Base-by-base conservation (phyloP, 2,888 invertebrate genomes). In the Eilema griseolum region DNA sequence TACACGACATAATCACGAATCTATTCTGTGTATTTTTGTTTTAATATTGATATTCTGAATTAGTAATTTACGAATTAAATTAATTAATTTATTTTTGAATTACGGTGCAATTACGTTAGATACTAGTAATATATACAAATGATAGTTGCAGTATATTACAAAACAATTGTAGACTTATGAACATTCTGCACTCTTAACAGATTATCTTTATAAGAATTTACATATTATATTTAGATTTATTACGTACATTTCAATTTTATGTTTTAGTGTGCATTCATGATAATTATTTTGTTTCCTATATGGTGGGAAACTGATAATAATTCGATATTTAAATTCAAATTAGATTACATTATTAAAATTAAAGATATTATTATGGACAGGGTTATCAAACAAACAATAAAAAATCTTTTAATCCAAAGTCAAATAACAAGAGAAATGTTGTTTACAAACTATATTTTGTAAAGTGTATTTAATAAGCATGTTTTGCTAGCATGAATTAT, bases 231-330 rank as follows among this genome's bases (percentile, higher is more conserved):
- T 5, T 52, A 10, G n/a, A 52, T 52, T 52, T n/a, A n/a, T 52
- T 52, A 10, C 52, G n/a, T 10, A 52, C 20, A 52, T 52, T 52
- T 20, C 20, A 52, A n/a, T 52, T 46, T 16, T 46, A 46, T 46
- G 20, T 46, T 20, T 20, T 46, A 46, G 8, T 52, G n/a, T 52
- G n/a, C 52, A 52, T 3, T 8, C 8, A 20, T n/a, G n/a, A 5
- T 46, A 20, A 20, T 46, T 52, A 52, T 52, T 52, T 52, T 3
- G n/a, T 20, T 52, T 52, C 52, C 52, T 52, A n/a, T 52, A 52
- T 52, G 52, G 52, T 52, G 52, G 52, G 52, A 52, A 52, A 52
- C 52, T 52, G 52, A n/a, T 52, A 20, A 46, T 46, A 46, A 46
- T 52, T 20, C 20, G n/a, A 52, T 52, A 52, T 52, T 52, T n/a